Conservation (phyloP, 2,113 vertebrate species). For the Nesogale talazaci region DNA sequence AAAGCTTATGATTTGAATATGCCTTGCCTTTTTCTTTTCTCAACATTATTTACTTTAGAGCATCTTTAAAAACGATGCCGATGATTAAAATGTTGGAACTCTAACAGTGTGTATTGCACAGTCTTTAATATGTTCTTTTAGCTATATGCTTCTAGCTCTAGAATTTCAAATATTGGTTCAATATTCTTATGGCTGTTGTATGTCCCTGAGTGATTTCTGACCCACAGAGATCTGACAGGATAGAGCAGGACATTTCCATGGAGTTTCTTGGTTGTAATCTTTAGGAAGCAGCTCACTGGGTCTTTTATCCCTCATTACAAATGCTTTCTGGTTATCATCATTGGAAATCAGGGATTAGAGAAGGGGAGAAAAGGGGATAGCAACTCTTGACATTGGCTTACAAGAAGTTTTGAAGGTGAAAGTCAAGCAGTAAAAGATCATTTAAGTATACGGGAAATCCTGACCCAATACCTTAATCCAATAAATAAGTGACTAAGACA, state of each 20-base stretch:
- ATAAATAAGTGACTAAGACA: too few species aligned
- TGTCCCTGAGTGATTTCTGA: background rate
- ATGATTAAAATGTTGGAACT: background rate
- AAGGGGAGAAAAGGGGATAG: background rate
- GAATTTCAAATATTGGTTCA: background rate
- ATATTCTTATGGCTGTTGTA: background rate
- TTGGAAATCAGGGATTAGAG: background rate
- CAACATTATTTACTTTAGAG: constrained; percentile 16
- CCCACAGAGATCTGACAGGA: background rate
- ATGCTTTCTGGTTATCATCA: background rate
- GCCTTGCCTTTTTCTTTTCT: constrained; percentile 1
- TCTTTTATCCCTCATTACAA: background rate
- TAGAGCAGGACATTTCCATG: background rate
- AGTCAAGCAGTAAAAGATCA: background rate
- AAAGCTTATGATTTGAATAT: background rate
- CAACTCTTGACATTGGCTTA: background rate
- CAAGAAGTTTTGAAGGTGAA: background rate
- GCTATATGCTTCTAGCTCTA: background rate
- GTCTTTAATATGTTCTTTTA: background rate
- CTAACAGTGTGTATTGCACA: background rate
- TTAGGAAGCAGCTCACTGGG: background rate
- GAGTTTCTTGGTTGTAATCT: background rate
- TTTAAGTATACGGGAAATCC: background rate
- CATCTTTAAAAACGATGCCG: background rate
- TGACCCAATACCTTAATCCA: background rate